Evolutionary conservation across 2,113 vertebrate species (phyloP), one percentile per base, ranked within the genome.

Genomic region (Cisticola juncidis): DNA sequence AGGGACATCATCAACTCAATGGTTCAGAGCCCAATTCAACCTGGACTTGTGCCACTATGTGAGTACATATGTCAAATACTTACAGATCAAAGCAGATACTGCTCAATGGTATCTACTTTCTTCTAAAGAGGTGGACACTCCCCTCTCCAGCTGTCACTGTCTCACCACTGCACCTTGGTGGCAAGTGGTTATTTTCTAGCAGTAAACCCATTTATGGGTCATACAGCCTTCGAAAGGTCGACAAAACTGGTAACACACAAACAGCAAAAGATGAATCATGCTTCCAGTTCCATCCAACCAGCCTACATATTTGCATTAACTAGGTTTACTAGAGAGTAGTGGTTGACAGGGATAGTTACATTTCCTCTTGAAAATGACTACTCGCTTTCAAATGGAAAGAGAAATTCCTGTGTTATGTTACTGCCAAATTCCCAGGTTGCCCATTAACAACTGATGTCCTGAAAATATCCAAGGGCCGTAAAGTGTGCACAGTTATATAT

Each of bases 401-500:
- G 42, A 88, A 91, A 62, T 51, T 54, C 26, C 29, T 38, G 5
- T 45, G 14, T 58, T 86, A 54, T 15, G 16, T 26, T 62, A 24
- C 69, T 74, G 12, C 25, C 44, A 94, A 86, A 79, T 70, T 22
- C 26, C 44, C 60, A 70, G n/a, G 64, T 24, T 77, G n/a, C 17
- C 40, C 28, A 58, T 57, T 65, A 94, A 89, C 7, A 57, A 78
- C 16, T 31, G 28, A 84, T 61, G 54, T 42, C 64, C 80, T 74
- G 29, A 47, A 73, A 78, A 71, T 16, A 10, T 76, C 50, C 3
- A 4, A 62, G 20, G 36, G n/a, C 26, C 28, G 50, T 48, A 53
- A 92, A 38, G 7, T 12, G 6, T 28, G 12, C 0, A 0, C 10
- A 16, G 19, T 65, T 25, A 57, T 29, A 57, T 42, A 44, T 2